A percentile compares a stretch with the other conserved stretches of the same genome.
Conservation (phyloP, 2,113 vertebrate genomes). For the Turnix velox region DNA sequence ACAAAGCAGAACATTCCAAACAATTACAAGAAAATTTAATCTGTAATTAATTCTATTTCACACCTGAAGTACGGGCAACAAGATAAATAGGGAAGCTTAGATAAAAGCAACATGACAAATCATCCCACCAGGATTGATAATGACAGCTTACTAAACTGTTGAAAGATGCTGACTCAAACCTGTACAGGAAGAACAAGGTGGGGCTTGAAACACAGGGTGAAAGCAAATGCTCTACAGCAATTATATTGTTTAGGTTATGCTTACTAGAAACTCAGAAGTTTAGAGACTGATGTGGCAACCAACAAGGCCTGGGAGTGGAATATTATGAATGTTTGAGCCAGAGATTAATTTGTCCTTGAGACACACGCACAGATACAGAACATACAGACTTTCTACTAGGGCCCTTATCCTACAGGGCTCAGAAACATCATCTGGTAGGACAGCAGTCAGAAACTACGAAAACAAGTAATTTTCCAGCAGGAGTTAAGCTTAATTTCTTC, state of each 20-base stretch:
- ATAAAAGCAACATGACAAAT: not conserved
- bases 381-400: not conserved
- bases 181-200: not conserved
- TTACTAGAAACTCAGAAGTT: not conserved
- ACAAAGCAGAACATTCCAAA: not conserved
- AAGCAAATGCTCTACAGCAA: not conserved
- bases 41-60: not conserved
- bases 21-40: not conserved
- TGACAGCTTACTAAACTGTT: not conserved
- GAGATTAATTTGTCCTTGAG: not conserved
- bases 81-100: not conserved
- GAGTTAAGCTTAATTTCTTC: not conserved
- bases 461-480: not conserved
- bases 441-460: not conserved
- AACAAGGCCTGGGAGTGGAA: not conserved
- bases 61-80: not conserved
- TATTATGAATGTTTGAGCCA: not conserved
- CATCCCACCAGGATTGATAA: not conserved
- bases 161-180: not conserved
- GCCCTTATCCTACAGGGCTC: not conserved
- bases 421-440: not conserved
- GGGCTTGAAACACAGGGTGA: not conserved
- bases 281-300: not conserved
- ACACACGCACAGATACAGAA: fast-evolving
- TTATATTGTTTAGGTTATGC: not conserved